Percentiles rank a stretch among this genome's conserved stretches.
These are phyloP conservation scores for Malaclemys terrapin DNA, from an alignment of 2,113 vertebrate genomes.

Conservation along the genomic window DNA sequence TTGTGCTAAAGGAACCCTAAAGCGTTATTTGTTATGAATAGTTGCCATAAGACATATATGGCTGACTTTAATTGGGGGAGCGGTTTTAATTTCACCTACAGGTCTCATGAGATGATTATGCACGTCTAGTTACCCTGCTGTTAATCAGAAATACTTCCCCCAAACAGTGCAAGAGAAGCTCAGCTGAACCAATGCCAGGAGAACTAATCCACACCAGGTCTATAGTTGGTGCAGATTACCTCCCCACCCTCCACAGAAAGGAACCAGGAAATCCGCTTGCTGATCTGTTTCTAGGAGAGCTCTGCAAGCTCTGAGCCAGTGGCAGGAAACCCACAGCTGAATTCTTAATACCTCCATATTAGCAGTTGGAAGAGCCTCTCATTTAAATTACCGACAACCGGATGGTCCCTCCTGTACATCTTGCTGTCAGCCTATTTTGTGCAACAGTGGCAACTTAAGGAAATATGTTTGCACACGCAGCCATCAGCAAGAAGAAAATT, in stretches of 20 bases:
- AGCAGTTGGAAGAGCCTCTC: not conserved
- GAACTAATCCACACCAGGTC: not conserved
- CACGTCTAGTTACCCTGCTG: not conserved
- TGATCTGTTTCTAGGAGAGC: not conserved
- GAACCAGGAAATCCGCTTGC: not conserved
- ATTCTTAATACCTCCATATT: not conserved
- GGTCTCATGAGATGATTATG: not conserved
- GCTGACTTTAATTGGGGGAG: not conserved
- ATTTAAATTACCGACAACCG: too few species aligned
- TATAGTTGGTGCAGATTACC: not conserved
- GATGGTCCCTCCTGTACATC: not conserved
- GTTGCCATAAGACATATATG: not conserved
- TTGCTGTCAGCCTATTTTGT: not conserved
- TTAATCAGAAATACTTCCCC: not conserved
- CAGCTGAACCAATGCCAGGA: conserved; percentile 4
- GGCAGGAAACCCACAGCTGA: not conserved
- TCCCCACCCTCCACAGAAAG: not conserved
- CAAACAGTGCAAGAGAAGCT: not conserved
- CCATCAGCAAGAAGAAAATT: not conserved
- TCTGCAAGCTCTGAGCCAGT: not conserved
- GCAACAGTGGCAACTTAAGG: not conserved
- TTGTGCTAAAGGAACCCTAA: not conserved
- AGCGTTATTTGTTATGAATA: not conserved
- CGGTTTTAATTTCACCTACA: not conserved
- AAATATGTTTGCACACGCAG: not conserved